A percentile compares a stretch with the other conserved stretches of the same genome.
These are phyloP conservation scores for Dendronephthya gigantea DNA, from an alignment of 64 coral and sea anemone genomes.

Conservation along the genomic window DNA sequence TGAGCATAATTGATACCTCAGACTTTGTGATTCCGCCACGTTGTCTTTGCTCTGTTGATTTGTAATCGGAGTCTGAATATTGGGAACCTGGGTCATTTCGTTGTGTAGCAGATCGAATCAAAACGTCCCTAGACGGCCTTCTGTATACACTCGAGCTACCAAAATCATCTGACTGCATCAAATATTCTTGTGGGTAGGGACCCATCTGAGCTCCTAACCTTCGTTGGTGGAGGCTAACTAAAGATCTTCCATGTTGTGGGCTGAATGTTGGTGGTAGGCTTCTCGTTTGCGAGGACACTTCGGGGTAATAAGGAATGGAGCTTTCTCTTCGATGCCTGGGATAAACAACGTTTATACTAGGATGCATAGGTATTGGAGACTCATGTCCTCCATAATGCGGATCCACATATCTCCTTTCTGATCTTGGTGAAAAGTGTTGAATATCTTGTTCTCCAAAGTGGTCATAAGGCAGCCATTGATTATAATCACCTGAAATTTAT, in stretches of 20 bases:
- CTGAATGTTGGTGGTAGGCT: not conserved
- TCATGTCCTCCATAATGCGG: not conserved
- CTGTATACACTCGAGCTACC: not conserved
- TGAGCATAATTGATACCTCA: too few species aligned
- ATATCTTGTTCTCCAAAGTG: not conserved
- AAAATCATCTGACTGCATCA: not conserved
- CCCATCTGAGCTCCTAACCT: not conserved
- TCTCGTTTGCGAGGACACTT: not conserved
- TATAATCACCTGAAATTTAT: not conserved
- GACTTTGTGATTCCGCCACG: not conserved
- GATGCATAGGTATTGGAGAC: not conserved
- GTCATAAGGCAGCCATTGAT: not conserved
- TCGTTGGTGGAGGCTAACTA: not conserved
- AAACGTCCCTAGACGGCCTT: not conserved
- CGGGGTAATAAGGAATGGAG: not conserved
- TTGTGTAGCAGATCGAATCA: not conserved
- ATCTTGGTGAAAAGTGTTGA: not conserved
- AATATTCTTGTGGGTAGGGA: not conserved
- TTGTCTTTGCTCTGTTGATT: not conserved
- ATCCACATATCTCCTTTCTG: not conserved
- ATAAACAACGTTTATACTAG: not conserved
- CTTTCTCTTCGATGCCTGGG: not conserved
- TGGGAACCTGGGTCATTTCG: not conserved
- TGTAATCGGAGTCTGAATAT: not conserved
- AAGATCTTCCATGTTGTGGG: not conserved